phyloP scores from a whole-genome alignment of 1,140 invertebrate species.

The Berghia stephanieae region DNA sequence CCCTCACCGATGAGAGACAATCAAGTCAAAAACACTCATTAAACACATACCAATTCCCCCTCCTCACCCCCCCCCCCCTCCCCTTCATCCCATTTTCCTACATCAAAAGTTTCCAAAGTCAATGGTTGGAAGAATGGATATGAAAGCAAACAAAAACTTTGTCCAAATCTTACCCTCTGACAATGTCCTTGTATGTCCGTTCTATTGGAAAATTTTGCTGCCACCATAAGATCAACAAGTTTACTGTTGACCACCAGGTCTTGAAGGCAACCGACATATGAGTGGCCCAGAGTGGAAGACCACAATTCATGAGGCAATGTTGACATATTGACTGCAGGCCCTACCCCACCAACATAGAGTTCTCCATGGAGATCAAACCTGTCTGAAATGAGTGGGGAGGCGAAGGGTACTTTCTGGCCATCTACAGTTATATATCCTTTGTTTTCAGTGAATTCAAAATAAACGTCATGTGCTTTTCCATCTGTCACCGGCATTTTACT shows the following conservation, averaged over 20 bases:
- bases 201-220: conserved; percentile 88
- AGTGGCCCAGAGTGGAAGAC: conserved; percentile 87
- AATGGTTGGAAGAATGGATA: too few species aligned
- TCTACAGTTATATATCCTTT: conserved; percentile 90
- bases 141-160: too few species aligned
- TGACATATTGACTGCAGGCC: conserved; percentile 62
- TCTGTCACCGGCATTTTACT: conserved; percentile 77
- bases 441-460: conserved; percentile 70
- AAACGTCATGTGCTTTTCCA: conserved; percentile 89
- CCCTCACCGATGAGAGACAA: too few species aligned
- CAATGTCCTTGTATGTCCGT: conserved; percentile 64
- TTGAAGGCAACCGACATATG: conserved; percentile 94
- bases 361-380: conserved; percentile 86
- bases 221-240: conserved; percentile 87
- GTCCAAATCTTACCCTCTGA: conserved; percentile 67
- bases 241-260: conserved; percentile 93
- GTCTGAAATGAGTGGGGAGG: conserved; percentile 73
- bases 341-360: conserved; percentile 84
- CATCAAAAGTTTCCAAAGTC: too few species aligned
- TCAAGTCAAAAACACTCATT: too few species aligned
- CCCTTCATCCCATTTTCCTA: too few species aligned
- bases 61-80: too few species aligned
- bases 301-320: conserved; percentile 87
- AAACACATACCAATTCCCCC: too few species aligned
- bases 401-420: conserved; percentile 87